Evolutionary conservation across 2,888 invertebrate species (phyloP).

Genomic region (Drosophila mimetica): DNA sequence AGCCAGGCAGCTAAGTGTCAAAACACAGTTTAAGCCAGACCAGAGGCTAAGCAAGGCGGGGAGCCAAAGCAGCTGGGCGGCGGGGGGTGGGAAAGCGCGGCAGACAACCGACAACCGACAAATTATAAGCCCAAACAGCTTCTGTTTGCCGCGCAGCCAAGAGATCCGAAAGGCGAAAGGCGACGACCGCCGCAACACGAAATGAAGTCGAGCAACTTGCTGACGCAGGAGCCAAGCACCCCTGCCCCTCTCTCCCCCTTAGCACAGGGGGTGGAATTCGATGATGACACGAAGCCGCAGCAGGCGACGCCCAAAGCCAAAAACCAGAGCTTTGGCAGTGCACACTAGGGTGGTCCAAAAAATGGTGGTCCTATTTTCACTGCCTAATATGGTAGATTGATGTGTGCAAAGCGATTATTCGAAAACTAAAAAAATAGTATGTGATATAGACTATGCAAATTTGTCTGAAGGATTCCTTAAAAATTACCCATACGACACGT

Average conservation of each 20-base stretch:
- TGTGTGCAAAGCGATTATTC: too few relatives aligned
- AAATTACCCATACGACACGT: too few relatives aligned
- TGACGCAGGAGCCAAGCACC: conserved; percentile 54
- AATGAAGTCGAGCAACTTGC: conserved; percentile 47
- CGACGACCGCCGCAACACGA: conserved; percentile 25
- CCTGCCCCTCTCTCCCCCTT: neutral
- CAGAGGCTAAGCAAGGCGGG: neutral
- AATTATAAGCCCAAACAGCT: conserved; percentile 52
- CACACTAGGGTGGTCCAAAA: too few relatives aligned
- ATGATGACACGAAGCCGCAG: conserved; percentile 42
- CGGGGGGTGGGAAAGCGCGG: conserved; percentile 2
- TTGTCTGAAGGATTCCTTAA: too few relatives aligned
- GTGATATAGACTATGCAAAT: too few relatives aligned
- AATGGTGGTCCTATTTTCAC: too few relatives aligned
- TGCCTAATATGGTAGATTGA: too few relatives aligned
- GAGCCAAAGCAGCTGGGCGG: too few relatives aligned
- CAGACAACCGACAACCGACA: conserved; percentile 59
- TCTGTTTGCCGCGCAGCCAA: conserved; percentile 21
- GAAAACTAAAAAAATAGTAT: too few relatives aligned
- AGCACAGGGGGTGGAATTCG: conserved; percentile 20
- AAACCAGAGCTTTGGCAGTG: conserved; percentile 8
- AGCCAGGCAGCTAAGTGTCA: conserved; percentile 60
- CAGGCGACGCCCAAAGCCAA: conserved; percentile 54
- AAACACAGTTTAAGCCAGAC: conserved; percentile 61
- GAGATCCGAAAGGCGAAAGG: conserved; percentile 17